Evolutionary conservation across 1,140 invertebrate species (phyloP).

Genomic region (Lepidurus apus): DNA sequence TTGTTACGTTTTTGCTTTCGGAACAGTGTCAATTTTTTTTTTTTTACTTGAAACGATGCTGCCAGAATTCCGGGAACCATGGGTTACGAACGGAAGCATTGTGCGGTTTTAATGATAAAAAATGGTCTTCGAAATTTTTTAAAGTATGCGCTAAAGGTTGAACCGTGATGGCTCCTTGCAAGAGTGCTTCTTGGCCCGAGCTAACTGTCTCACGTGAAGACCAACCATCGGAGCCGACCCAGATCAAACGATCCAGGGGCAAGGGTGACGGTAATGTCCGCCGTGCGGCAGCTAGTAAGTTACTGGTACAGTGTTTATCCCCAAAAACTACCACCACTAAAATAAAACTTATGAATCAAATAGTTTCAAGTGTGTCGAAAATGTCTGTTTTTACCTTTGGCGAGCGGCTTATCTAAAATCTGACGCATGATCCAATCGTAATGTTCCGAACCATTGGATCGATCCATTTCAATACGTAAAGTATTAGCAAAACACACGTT

Average conservation of each 20-base stretch:
- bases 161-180: constrained; percentile 53
- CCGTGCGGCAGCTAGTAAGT: constrained; percentile 46
- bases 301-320: constrained; percentile 48
- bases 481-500: constrained; percentile 50
- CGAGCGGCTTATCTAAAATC: constrained; percentile 41
- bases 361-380: neutral
- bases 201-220: constrained; percentile 44
- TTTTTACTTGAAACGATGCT: constrained; percentile 51
- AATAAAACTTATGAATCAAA: constrained; percentile 32
- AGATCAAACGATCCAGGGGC: constrained; percentile 45
- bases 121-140: constrained; percentile 52
- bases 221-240: constrained; percentile 55
- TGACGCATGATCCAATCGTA: constrained; percentile 49
- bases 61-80: constrained; percentile 63
- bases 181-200: constrained; percentile 36
- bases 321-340: constrained; percentile 54
- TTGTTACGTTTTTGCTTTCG: no score
- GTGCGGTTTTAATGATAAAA: constrained; percentile 44
- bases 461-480: neutral
- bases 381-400: constrained; percentile 38
- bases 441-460: neutral
- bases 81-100: constrained; percentile 46
- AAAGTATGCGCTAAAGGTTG: constrained; percentile 49
- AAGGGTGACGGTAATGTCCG: constrained; percentile 36
- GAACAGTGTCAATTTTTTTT: no score